Evolutionary conservation across 2,113 vertebrate genomes (phyloP).

Genomic region (Paralichthys olivaceus): DNA sequence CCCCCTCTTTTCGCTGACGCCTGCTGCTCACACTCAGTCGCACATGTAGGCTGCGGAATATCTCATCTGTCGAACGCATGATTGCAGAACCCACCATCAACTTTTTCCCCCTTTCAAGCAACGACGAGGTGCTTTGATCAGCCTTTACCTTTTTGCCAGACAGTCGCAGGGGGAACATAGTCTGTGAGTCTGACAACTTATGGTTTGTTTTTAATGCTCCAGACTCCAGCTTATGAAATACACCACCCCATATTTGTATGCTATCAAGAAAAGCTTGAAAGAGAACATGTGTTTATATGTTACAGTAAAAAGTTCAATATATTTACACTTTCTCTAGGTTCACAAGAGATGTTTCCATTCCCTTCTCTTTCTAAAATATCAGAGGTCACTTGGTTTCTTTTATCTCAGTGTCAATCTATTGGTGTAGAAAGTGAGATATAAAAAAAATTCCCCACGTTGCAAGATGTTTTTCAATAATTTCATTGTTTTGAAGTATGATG

Average conservation of each 20-base stretch:
- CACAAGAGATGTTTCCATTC: slow-evolving; percentile 42
- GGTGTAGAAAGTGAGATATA: slow-evolving; percentile 5
- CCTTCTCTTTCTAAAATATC: slow-evolving; percentile 38
- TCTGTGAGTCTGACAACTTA: slow-evolving; percentile 32
- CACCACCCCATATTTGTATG: slow-evolving; percentile 31
- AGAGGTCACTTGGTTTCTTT: slow-evolving; percentile 37
- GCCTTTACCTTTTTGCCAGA: slow-evolving; percentile 42
- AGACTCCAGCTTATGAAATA: slow-evolving; percentile 10
- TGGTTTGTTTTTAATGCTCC: slow-evolving; percentile 11
- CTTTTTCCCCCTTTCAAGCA: slow-evolving; percentile 34
- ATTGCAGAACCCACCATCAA: slow-evolving; percentile 49
- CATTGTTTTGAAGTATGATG: too few relatives aligned
- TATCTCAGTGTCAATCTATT: not conserved
- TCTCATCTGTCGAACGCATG: slow-evolving; percentile 68
- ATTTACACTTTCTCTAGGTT: slow-evolving; percentile 42
- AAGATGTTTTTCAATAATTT: too few relatives aligned
- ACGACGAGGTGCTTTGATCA: slow-evolving; percentile 57
- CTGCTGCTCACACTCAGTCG: slow-evolving; percentile 62
- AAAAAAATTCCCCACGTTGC: too few relatives aligned
- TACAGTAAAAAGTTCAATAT: slow-evolving; percentile 33
- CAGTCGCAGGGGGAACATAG: slow-evolving; percentile 31
- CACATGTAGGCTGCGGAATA: slow-evolving; percentile 63
- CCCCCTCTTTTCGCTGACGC: slow-evolving; percentile 33
- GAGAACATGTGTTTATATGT: slow-evolving; percentile 62
- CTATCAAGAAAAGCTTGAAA: slow-evolving; percentile 34